Conservation (phyloP, 2,888 invertebrate species). For the Hetaerina titia region DNA sequence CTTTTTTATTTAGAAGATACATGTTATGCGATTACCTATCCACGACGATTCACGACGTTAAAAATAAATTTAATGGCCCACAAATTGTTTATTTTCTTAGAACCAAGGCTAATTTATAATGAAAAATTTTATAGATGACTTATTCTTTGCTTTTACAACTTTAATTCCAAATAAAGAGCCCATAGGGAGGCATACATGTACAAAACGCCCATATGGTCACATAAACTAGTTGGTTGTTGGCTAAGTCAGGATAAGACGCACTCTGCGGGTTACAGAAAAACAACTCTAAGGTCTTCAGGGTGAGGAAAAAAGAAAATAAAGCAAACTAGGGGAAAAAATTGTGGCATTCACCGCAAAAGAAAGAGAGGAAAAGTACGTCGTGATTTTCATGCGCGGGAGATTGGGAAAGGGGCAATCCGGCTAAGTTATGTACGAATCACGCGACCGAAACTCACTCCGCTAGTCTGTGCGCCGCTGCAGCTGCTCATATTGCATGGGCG, state of each 20-base stretch:
- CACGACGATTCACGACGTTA: no score
- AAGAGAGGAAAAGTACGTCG: neutral
- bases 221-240: neutral
- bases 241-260: neutral
- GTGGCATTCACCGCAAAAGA: neutral
- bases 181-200: no score
- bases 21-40: no score
- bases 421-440: conserved; percentile 4
- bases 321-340: neutral
- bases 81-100: no score
- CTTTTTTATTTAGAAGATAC: no score
- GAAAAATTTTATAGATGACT: no score
- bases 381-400: neutral
- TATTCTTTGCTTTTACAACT: no score
- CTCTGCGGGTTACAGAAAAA: neutral
- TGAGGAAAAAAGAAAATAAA: neutral
- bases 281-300: neutral
- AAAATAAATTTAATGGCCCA: no score
- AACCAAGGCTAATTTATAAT: no score
- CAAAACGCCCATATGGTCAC: no score
- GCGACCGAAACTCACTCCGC: neutral
- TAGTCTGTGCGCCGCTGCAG: neutral
- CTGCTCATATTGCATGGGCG: neutral
- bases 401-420: neutral
- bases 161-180: no score